Evolutionary conservation across 2,797 vertebrate genomes (phyloP).

Genomic region (Australoheros facetus): DNA sequence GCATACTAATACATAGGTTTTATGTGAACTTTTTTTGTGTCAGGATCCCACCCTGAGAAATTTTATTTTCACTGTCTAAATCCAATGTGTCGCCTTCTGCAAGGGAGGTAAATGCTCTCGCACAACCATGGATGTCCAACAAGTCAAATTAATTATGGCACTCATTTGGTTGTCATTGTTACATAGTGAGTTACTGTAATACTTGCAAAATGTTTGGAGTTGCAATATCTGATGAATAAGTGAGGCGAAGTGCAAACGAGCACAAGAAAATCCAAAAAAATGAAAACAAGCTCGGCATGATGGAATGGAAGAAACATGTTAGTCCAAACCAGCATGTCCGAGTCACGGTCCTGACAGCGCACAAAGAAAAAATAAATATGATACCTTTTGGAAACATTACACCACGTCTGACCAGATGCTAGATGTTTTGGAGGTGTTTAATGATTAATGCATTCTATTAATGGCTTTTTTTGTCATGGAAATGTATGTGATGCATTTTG

Average conservation of each 20-base stretch:
- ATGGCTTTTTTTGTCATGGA: not conserved
- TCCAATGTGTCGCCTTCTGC: constrained; percentile 6
- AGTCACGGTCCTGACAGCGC: not conserved
- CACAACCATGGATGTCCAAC: not conserved
- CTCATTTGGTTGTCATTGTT: not conserved
- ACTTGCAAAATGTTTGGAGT: not conserved
- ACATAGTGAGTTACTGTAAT: not conserved
- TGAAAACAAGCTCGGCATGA: not conserved
- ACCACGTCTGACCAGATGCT: not conserved
- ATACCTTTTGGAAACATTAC: not conserved
- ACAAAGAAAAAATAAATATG: constrained; percentile 4
- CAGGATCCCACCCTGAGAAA: constrained; percentile 47
- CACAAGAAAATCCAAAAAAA: not conserved
- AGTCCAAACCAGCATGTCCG: not conserved
- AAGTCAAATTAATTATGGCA: not conserved
- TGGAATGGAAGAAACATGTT: not conserved
- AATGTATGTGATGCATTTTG: not conserved
- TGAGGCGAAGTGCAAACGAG: fast-evolving
- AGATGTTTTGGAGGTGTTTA: not conserved
- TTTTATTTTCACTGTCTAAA: constrained; percentile 17
- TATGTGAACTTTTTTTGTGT: constrained; percentile 9
- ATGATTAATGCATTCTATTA: not conserved
- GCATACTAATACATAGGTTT: not conserved
- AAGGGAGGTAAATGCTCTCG: not conserved
- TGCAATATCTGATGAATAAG: not conserved